Evolutionary conservation across 2,113 vertebrate species (phyloP), one percentile per base, ranked within the genome.

Genomic region (Varanus komodoensis): DNA sequence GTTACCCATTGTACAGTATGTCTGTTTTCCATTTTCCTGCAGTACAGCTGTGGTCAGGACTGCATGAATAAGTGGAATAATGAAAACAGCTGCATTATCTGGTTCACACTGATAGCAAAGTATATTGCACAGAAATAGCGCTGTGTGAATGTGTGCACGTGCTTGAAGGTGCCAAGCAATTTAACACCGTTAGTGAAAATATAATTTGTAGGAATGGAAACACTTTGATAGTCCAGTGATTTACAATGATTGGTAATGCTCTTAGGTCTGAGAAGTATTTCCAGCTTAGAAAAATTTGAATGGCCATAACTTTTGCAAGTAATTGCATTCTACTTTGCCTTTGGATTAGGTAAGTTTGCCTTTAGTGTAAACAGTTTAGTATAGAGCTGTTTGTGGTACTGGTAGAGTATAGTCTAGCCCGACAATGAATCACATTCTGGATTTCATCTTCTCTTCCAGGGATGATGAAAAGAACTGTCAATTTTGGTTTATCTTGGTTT

Each of bases 1-100:
- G 29, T 29, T 92, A 1, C 61, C 88, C 61, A 48, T 14, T 92
- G 83, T 82, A 61, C 12, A 61, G n/a, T 71, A 67, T 85, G 29
- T 54, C 11, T 54, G 34, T 67, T 82, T 12, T 0, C 48, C 0
- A 4, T 91, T 93, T 92, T 2, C 14, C 44, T 94, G 50, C 5
- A 82, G 1, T 82, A 50, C 7, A 2, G 9, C 64, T 87, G 34
- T 89, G 68, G 1, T 61, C 89, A 38, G 64, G 85, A 85, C 4
- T 82, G 0, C 27, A 0, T 73, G 6, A 34, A 3, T 75, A 52
- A 89, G 54, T 89, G 29, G 19, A 81, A 9, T 75, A 61, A 74
- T 90, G 48, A 67, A 82, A 68, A 50, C 5, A 38, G 48, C 5
- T 73, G 2, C 0, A 17, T 32, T 84, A 84, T 25, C 73, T 75